phyloP scores from a whole-genome alignment of 2,888 invertebrate species.

The Synanthedon vespiformis region DNA sequence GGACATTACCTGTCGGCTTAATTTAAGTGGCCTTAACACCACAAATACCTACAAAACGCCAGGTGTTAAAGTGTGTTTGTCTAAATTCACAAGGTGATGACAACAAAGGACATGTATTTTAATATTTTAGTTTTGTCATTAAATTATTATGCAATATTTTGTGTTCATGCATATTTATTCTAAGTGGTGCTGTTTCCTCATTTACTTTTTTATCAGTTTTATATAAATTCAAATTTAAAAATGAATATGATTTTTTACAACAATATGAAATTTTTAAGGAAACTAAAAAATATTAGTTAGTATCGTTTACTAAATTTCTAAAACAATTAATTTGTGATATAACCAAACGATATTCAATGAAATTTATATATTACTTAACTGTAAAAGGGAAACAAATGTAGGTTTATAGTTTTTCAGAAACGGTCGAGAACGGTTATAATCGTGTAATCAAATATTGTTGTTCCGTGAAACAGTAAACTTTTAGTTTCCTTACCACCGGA shows the following conservation, averaged over 20 bases:
- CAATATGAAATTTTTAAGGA: no score
- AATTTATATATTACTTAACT: not conserved
- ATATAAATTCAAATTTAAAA: no score
- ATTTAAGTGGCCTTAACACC: not conserved
- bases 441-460: conserved; percentile 11
- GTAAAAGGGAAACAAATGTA: conserved; percentile 18
- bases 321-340: no score
- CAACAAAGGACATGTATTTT: not conserved
- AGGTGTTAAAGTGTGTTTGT: not conserved
- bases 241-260: no score
- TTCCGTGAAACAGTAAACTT: conserved; percentile 38
- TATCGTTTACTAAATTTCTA: no score
- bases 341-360: not conserved
- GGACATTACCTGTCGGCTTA: not conserved
- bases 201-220: no score
- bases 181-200: no score
- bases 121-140: not conserved
- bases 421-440: conserved; percentile 15
- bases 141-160: no score
- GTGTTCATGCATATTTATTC: no score
- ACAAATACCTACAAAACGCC: not conserved
- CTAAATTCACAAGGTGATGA: not conserved
- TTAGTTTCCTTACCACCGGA: conserved; percentile 17
- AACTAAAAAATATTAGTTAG: no score
- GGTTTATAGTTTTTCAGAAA: conserved; percentile 57